Conservation (phyloP, 2,888 invertebrate species). For the Didymodactylos carnosus region DNA sequence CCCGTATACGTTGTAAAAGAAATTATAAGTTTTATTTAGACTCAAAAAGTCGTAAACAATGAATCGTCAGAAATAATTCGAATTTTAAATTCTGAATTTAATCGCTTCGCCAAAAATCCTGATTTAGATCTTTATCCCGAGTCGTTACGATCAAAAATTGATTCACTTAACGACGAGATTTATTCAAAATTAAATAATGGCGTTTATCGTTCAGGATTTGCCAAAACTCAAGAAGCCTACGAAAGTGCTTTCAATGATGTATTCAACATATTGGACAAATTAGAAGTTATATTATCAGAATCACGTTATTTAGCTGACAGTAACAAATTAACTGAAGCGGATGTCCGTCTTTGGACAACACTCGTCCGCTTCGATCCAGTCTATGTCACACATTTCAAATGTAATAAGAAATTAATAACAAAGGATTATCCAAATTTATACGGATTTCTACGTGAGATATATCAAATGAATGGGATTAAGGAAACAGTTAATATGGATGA, state of each 20-base stretch:
- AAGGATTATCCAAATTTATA: slow-evolving; percentile 28
- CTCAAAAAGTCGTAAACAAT: slow-evolving; percentile 26
- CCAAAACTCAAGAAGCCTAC: slow-evolving; percentile 19
- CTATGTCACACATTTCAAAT: slow-evolving; percentile 29
- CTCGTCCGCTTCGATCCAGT: slow-evolving; percentile 28
- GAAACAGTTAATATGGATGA: slow-evolving; percentile 26
- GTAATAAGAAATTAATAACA: slow-evolving; percentile 24
- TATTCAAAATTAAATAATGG: slow-evolving; percentile 30
- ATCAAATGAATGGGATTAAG: slow-evolving; percentile 23
- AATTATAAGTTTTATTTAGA: not conserved
- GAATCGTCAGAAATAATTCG: slow-evolving; percentile 30
- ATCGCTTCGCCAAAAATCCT: slow-evolving; percentile 23
- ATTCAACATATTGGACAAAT: not conserved
- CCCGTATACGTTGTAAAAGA: not conserved
- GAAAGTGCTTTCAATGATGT: not conserved
- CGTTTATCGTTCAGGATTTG: slow-evolving; percentile 28
- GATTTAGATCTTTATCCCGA: slow-evolving; percentile 25
- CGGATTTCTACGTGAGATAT: slow-evolving; percentile 24
- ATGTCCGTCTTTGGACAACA: slow-evolving; percentile 26
- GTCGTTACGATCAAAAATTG: slow-evolving; percentile 20
- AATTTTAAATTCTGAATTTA: slow-evolving; percentile 28
- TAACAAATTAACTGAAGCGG: slow-evolving; percentile 25
- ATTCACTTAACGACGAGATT: slow-evolving; percentile 25
- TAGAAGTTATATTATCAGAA: slow-evolving; percentile 23
- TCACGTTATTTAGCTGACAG: slow-evolving; percentile 23